A percentile compares a stretch with the other conserved stretches of the same genome.
These are phyloP conservation scores for Spisula solida DNA, from an alignment of 2,888 invertebrate species.

Conservation along the genomic window DNA sequence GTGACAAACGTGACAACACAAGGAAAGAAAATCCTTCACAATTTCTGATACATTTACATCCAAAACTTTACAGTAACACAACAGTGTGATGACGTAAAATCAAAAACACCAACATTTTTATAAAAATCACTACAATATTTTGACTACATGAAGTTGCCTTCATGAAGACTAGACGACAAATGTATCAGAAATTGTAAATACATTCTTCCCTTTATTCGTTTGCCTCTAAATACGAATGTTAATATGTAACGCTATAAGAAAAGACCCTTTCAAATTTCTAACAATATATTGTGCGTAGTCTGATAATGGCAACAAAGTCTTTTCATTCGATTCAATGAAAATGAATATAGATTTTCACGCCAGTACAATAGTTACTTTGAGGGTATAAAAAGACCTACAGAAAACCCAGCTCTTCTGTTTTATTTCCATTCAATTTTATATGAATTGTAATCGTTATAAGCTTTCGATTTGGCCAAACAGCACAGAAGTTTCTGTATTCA, in stretches of 20 bases:
- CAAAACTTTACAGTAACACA: constrained; percentile 6
- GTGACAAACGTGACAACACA: neutral
- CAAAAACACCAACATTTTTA: constrained; percentile 12
- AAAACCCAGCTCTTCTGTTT: constrained; percentile 50
- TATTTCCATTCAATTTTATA: constrained; percentile 64
- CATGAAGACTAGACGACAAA: constrained; percentile 51
- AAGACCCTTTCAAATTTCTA: constrained; percentile 83
- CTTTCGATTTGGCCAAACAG: constrained; percentile 58
- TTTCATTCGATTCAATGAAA: constrained; percentile 79
- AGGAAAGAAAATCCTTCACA: constrained; percentile 23
- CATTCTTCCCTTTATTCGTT: constrained; percentile 58
- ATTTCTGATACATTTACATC: constrained; percentile 37
- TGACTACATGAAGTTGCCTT: constrained; percentile 49
- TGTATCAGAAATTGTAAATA: constrained; percentile 64
- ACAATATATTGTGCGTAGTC: constrained; percentile 84
- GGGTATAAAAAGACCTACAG: constrained; percentile 61
- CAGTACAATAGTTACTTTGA: constrained; percentile 59
- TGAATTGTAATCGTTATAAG: constrained; percentile 68
- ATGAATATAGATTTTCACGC: constrained; percentile 82
- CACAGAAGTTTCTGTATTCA: constrained; percentile 29
- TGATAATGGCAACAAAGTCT: constrained; percentile 83
- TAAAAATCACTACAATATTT: neutral
- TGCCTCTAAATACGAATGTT: constrained; percentile 74
- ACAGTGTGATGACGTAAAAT: neutral
- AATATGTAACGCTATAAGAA: constrained; percentile 84